A percentile compares a stretch with the other conserved stretches of the same genome.
Conservation (phyloP, 2,113 vertebrate species). For the Apaloderma vittatum region DNA sequence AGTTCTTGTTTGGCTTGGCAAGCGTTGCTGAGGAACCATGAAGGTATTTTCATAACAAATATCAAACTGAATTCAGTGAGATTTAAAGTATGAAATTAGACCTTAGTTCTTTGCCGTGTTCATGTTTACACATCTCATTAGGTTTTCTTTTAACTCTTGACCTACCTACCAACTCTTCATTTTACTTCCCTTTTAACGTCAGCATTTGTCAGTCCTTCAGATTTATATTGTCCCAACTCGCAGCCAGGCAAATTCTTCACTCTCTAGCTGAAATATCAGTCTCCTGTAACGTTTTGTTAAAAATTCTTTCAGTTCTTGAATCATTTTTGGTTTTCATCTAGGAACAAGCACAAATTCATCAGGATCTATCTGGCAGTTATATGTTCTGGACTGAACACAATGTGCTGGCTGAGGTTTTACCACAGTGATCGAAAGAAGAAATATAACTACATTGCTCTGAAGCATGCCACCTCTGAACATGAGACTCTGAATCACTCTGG, state of each 20-base stretch:
- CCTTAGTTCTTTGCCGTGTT: background rate
- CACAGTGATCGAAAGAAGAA: constrained; percentile 32
- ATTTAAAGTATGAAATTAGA: background rate
- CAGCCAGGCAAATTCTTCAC: background rate
- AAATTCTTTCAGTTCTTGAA: background rate
- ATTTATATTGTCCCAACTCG: background rate
- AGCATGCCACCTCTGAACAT: background rate
- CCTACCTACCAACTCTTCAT: background rate
- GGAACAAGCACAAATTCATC: background rate
- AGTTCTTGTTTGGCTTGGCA: background rate
- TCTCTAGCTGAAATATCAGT: background rate
- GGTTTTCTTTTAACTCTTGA: background rate
- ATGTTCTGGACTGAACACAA: background rate
- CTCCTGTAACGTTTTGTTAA: background rate
- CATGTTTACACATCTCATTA: background rate
- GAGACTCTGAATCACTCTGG: background rate
- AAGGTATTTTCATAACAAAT: background rate
- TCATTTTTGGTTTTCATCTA: background rate
- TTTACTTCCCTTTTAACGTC: background rate
- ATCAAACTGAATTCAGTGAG: background rate
- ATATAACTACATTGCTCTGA: background rate
- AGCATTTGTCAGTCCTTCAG: background rate
- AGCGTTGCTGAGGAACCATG: background rate
- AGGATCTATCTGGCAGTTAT: constrained; percentile 35
- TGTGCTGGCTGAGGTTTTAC: background rate